phyloP scores from a whole-genome alignment of 2,113 vertebrate genomes.

The Protomyctophum bolini region DNA sequence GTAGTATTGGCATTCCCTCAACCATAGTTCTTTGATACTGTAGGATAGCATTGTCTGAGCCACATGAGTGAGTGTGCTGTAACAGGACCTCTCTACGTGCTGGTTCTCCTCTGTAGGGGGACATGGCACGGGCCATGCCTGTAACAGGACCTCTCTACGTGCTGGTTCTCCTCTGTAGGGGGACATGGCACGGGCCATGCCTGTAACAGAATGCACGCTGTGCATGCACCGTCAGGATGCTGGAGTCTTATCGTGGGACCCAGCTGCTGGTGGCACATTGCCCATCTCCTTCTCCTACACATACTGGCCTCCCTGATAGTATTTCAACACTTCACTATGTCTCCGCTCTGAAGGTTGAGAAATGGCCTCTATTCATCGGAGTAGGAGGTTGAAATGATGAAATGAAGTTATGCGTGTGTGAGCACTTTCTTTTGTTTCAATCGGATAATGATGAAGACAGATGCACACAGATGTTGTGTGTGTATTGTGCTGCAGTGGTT shows the following conservation, averaged over 20 bases:
- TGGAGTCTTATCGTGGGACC: conserved; percentile 9
- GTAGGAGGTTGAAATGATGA: conserved; percentile 1
- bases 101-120: background rate
- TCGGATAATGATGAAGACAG: background rate
- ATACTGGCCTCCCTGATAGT: background rate
- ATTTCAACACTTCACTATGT: conserved; percentile 4
- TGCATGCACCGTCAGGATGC: background rate
- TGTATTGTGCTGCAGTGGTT: conserved; percentile 21
- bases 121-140: conserved; percentile 42
- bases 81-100: background rate
- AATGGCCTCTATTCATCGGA: background rate
- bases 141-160: background rate
- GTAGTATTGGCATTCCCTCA: too few species aligned
- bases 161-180: background rate
- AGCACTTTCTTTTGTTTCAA: conserved; percentile 12
- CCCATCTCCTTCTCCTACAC: background rate
- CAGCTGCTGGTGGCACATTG: conserved; percentile 2
- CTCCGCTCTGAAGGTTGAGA: background rate
- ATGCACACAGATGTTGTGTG: background rate
- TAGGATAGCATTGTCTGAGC: background rate
- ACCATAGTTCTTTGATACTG: too few species aligned
- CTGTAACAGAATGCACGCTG: conserved; percentile 12
- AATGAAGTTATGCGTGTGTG: background rate
- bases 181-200: conserved; percentile 50
- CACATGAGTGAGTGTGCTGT: conserved; percentile 1